phyloP scores from a whole-genome alignment of 2,888 invertebrate genomes.

The Patella ulyssiponensis region DNA sequence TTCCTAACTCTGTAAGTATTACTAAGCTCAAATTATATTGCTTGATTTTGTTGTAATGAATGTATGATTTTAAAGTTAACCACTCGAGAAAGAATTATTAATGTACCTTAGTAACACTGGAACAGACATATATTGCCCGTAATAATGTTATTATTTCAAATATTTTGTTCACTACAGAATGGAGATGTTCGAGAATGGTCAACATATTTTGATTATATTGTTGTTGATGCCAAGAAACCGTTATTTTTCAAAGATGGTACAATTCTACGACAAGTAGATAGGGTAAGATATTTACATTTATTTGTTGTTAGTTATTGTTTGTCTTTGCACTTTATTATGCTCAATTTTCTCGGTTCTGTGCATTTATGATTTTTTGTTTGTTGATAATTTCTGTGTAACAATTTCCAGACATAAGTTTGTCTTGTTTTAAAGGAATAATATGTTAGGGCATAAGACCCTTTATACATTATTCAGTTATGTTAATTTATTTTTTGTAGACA shows the following conservation, averaged over 20 bases:
- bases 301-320: too few species aligned
- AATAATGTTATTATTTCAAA: too few species aligned
- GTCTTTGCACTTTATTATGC: too few species aligned
- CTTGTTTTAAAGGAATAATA: too few species aligned
- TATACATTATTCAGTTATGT: too few species aligned
- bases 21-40: not conserved
- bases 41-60: not conserved
- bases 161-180: conserved; percentile 11
- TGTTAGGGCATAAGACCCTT: too few species aligned
- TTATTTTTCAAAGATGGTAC: conserved; percentile 98
- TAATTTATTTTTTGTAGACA: conserved; percentile 59
- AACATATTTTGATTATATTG: conserved; percentile 95
- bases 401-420: too few species aligned
- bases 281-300: conserved; percentile 70
- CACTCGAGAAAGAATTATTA: not conserved
- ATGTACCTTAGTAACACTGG: not conserved
- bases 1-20: conserved; percentile 36
- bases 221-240: conserved; percentile 96
- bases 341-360: too few species aligned
- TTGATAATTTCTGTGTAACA: too few species aligned
- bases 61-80: not conserved
- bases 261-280: conserved; percentile 92
- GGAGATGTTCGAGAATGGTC: conserved; percentile 84
- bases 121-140: too few species aligned
- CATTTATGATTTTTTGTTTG: too few species aligned